Evolutionary conservation across 2,888 invertebrate species (phyloP).

Genomic region (Agrochola macilenta): DNA sequence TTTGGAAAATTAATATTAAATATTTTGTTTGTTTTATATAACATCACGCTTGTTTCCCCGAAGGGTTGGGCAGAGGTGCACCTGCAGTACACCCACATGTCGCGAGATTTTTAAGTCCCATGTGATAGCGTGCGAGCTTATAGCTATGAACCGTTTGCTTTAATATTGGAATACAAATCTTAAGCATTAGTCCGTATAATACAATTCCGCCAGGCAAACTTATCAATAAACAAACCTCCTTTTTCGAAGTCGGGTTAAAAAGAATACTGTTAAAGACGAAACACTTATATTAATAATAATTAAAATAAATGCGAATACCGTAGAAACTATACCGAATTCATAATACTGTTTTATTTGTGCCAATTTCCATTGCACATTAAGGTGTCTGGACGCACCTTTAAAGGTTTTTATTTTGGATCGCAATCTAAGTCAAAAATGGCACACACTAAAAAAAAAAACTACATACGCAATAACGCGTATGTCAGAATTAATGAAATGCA

Average conservation of each 20-base stretch:
- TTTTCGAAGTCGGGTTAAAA: conserved; percentile 10
- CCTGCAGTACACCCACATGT: too few species aligned
- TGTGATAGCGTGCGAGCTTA: too few species aligned
- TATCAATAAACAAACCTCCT: conserved; percentile 20
- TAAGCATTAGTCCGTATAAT: background rate
- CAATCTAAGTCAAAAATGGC: background rate
- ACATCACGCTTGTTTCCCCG: too few species aligned
- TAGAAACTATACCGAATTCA: conserved; percentile 32
- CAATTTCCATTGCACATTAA: background rate
- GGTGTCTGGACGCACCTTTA: background rate
- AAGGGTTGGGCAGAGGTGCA: too few species aligned
- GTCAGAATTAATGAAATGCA: background rate
- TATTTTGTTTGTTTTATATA: too few species aligned
- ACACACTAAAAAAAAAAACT: background rate
- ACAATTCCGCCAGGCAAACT: conserved; percentile 12
- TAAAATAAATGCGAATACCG: conserved; percentile 56
- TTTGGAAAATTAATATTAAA: background rate
- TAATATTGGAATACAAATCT: background rate
- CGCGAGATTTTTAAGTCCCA: too few species aligned
- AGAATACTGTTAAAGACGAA: conserved; percentile 33
- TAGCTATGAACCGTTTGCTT: background rate
- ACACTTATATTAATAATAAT: conserved; percentile 34
- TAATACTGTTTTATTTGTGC: conserved; percentile 56
- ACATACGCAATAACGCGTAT: background rate
- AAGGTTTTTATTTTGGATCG: conserved; percentile 33